These are phyloP conservation scores for Chiropotes sagulatus DNA, from an alignment of 2,797 vertebrate genomes.

Conservation along the genomic window DNA sequence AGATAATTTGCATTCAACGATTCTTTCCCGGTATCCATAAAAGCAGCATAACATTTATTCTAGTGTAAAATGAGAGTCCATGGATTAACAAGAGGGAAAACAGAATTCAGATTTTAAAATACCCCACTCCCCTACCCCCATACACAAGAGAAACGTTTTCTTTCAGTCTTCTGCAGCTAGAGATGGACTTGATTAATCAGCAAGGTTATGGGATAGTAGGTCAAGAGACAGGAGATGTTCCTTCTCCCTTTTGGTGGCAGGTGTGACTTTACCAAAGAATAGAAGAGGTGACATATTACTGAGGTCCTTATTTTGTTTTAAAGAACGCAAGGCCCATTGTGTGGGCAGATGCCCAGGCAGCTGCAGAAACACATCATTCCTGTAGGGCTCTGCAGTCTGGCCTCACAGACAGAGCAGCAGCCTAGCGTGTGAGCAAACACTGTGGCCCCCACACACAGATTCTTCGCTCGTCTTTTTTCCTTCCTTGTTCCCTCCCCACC, in stretches of 20 bases:
- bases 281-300: neutral
- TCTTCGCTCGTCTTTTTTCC: neutral
- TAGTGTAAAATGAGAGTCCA: neutral
- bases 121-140: too few species aligned
- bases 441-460: too few species aligned
- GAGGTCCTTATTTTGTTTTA: neutral
- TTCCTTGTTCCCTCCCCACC: neutral
- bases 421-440: neutral
- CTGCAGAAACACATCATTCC: neutral
- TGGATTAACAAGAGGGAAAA: neutral
- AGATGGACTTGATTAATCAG: neutral
- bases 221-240: neutral
- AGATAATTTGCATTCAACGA: neutral
- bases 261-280: neutral
- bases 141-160: neutral
- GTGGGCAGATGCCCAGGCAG: neutral
- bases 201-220: neutral
- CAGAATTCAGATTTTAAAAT: neutral
- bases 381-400: neutral
- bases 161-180: neutral
- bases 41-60: neutral
- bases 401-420: neutral
- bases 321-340: neutral
- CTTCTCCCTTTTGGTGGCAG: neutral
- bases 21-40: neutral